phyloP scores from a whole-genome alignment of 2,113 vertebrate genomes.

The Myrmecobius fasciatus region DNA sequence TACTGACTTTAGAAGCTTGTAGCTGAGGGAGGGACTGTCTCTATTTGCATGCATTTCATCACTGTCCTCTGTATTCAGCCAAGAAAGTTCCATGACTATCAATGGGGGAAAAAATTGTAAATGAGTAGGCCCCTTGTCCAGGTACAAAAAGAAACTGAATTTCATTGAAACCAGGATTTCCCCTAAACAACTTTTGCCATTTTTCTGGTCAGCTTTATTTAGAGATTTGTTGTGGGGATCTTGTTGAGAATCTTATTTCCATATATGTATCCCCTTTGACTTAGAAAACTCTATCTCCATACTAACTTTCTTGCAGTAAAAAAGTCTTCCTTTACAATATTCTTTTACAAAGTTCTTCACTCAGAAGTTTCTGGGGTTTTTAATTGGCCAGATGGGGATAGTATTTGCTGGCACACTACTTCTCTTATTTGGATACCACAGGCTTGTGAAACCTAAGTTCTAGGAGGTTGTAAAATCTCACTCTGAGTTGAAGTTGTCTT shows the following conservation, averaged over 20 bases:
- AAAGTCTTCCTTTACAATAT: not conserved
- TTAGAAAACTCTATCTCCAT: not conserved
- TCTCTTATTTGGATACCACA: not conserved
- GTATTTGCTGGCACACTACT: not conserved
- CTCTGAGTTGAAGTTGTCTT: not conserved
- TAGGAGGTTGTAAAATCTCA: not conserved
- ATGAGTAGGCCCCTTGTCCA: not conserved
- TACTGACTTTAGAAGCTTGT: not conserved
- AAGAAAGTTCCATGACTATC: not conserved
- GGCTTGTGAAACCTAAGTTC: not conserved
- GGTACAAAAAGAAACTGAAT: not conserved
- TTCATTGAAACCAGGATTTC: not conserved
- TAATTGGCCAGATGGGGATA: not conserved
- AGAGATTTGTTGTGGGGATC: not conserved
- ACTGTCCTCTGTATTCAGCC: not conserved
- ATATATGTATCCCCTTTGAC: not conserved
- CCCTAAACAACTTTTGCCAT: not conserved
- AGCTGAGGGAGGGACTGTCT: not conserved
- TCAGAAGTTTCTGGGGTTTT: not conserved
- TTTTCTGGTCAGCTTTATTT: not conserved
- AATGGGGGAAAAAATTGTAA: not conserved
- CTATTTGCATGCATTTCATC: not conserved
- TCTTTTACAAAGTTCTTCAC: not conserved
- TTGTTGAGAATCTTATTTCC: not conserved
- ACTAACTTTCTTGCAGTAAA: not conserved